phyloP scores from a whole-genome alignment of 1,140 invertebrate species.

The Chironomus tepperi region DNA sequence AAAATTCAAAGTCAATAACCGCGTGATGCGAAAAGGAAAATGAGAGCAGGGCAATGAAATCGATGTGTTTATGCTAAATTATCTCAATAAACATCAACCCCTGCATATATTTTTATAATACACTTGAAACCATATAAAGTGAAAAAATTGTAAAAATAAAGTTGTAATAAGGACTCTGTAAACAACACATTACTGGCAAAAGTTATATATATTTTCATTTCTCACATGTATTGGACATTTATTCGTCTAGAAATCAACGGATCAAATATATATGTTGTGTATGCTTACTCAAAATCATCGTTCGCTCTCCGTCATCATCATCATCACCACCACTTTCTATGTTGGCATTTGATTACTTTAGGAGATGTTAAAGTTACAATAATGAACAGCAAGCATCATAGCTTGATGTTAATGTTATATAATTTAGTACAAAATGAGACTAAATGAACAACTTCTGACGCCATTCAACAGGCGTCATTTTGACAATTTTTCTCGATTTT shows the following conservation, averaged over 20 bases:
- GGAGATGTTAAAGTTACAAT: slow-evolving; percentile 13
- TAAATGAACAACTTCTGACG: slow-evolving; percentile 22
- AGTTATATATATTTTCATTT: background rate
- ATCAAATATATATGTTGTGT: no score
- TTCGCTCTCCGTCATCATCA: background rate
- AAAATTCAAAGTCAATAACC: no score
- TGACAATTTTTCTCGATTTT: slow-evolving; percentile 9
- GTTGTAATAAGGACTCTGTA: slow-evolving; percentile 8
- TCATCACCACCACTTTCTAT: background rate
- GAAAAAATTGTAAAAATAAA: background rate
- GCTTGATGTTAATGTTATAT: slow-evolving; percentile 23
- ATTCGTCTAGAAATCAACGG: no score
- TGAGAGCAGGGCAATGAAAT: no score
- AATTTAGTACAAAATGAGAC: slow-evolving; percentile 22
- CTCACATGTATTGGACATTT: no score
- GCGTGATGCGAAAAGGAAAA: no score
- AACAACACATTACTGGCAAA: background rate
- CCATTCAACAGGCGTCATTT: slow-evolving; percentile 7
- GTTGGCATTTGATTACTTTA: background rate
- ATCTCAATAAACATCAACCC: no score
- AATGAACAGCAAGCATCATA: slow-evolving; percentile 18
- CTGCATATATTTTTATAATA: background rate
- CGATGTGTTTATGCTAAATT: no score
- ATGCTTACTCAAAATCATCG: no score
- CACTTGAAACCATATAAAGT: background rate